Conservation (phyloP, 30 jellyfish, hydroid and myxozoan species). For the Pseudorhiza aurosa region DNA sequence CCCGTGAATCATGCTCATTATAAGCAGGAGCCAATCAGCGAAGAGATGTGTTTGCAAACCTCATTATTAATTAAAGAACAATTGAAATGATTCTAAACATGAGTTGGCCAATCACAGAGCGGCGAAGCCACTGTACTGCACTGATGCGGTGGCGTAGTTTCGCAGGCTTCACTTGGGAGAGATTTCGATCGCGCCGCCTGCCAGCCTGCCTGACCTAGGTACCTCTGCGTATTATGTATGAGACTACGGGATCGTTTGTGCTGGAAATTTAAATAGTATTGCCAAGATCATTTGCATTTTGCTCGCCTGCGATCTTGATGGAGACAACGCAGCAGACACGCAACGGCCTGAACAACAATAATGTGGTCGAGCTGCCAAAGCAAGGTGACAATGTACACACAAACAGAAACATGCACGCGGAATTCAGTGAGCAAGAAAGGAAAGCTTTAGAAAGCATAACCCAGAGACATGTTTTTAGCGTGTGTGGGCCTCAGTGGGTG, state of each 20-base stretch:
- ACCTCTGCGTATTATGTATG: slow-evolving; percentile 1
- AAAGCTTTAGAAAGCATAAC: slow-evolving; percentile 56
- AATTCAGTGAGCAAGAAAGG: slow-evolving; percentile 60
- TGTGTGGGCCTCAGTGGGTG: slow-evolving; percentile 72
- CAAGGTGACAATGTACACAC: slow-evolving; percentile 36
- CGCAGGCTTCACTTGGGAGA: slow-evolving; percentile 29
- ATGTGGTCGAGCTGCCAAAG: slow-evolving; percentile 51
- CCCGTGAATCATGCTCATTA: slow-evolving; percentile 51
- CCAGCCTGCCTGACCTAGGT: too few relatives aligned
- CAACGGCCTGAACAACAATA: slow-evolving; percentile 58
- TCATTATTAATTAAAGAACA: slow-evolving; percentile 67
- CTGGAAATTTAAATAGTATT: slow-evolving; percentile 57
- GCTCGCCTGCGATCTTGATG: slow-evolving; percentile 44
- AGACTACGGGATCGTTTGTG: slow-evolving; percentile 43
- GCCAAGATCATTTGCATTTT: slow-evolving; percentile 73
- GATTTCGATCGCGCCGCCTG: slow-evolving; percentile 54
- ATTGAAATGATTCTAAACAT: slow-evolving; percentile 28
- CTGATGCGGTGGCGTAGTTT: slow-evolving; percentile 24
- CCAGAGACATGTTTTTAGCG: slow-evolving; percentile 63
- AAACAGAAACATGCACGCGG: slow-evolving; percentile 24
- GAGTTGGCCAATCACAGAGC: slow-evolving; percentile 47
- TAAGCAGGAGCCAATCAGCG: slow-evolving; percentile 53
- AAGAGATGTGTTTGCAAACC: slow-evolving; percentile 48
- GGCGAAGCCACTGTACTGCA: slow-evolving; percentile 15
- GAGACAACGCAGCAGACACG: slow-evolving; percentile 58